Evolutionary conservation across 2,797 vertebrate species (phyloP).

Genomic region (Poecile montanus): DNA sequence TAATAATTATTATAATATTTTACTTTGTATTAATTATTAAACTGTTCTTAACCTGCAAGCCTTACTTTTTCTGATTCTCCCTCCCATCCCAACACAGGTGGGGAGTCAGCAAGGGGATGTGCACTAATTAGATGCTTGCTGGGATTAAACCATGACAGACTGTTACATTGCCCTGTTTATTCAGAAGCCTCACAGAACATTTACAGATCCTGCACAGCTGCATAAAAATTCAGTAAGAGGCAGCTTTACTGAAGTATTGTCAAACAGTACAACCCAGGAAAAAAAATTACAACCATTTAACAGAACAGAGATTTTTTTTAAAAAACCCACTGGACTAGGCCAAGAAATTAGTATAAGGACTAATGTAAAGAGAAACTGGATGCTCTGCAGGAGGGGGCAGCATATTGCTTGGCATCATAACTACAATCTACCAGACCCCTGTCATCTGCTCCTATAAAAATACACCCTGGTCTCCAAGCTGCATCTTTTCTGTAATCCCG

Average conservation of each 20-base stretch:
- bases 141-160: background rate
- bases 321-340: background rate
- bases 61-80: background rate
- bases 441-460: background rate
- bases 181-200: background rate
- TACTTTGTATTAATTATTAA: background rate
- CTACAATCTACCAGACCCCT: background rate
- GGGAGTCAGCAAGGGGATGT: background rate
- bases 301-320: background rate
- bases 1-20: background rate
- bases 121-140: accelerated
- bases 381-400: background rate
- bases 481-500: background rate
- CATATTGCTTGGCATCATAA: background rate
- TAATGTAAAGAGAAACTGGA: background rate
- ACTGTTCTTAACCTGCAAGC: background rate
- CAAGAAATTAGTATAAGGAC: background rate
- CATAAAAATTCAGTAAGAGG: background rate
- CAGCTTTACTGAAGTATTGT: background rate
- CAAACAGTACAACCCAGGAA: background rate
- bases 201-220: background rate
- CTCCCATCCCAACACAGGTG: background rate
- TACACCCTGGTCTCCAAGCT: background rate
- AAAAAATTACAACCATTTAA: background rate
- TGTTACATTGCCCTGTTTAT: background rate